These are phyloP conservation scores for Drosophila colorata DNA, from an alignment of 2,888 invertebrate genomes.

Conservation along the genomic window DNA sequence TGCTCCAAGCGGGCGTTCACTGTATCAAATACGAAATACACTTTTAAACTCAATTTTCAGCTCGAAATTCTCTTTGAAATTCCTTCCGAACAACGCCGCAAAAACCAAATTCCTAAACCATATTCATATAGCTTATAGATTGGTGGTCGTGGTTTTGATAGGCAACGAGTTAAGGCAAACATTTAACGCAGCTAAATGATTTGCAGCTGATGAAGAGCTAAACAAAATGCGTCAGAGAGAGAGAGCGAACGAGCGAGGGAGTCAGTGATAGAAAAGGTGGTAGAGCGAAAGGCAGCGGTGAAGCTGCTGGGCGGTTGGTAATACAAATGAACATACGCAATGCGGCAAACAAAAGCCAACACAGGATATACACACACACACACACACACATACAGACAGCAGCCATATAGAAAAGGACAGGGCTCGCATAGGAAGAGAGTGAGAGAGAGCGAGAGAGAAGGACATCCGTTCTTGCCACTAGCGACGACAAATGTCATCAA, in stretches of 20 bases:
- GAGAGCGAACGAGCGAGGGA: background rate
- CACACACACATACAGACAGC: constrained; percentile 10
- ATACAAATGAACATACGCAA: constrained; percentile 76
- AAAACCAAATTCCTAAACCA: constrained; percentile 5
- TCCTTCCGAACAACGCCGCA: constrained; percentile 1
- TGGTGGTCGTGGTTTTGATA: constrained; percentile 20
- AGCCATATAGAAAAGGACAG: constrained; percentile 16
- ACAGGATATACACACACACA: constrained; percentile 32
- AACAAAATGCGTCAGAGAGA: constrained; percentile 16
- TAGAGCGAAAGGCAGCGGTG: constrained; percentile 1
- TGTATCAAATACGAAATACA: background rate
- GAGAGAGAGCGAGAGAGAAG: constrained; percentile 33
- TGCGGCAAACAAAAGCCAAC: constrained; percentile 77
- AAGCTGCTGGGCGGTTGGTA: constrained; percentile 24
- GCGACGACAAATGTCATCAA: constrained; percentile 80
- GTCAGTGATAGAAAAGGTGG: constrained; percentile 1
- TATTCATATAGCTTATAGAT: constrained; percentile 22
- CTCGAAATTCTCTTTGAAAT: background rate
- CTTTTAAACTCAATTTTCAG: background rate
- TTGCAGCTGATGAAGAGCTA: constrained; percentile 47
- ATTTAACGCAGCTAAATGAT: constrained; percentile 57
- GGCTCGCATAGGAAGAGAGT: constrained; percentile 14
- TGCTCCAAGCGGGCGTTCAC: background rate
- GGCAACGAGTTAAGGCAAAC: constrained; percentile 38
- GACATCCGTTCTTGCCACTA: constrained; percentile 76